A percentile compares a stretch with the other conserved stretches of the same genome.
phyloP scores from a whole-genome alignment of 2,888 invertebrate genomes.

The Dryomyza anilis region DNA sequence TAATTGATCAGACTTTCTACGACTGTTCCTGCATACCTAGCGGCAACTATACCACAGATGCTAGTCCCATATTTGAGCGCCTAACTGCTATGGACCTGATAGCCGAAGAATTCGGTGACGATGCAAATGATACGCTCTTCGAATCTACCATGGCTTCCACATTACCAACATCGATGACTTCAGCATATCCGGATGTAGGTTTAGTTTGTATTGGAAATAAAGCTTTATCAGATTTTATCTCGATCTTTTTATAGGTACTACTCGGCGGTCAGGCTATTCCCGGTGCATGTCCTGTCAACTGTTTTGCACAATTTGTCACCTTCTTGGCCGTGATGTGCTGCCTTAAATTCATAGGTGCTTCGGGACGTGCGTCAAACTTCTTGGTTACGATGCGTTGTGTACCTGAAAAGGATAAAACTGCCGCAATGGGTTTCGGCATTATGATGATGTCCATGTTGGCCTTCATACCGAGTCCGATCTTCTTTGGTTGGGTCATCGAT shows the following conservation, averaged over 20 bases:
- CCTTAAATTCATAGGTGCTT: constrained; percentile 66
- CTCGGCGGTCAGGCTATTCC: constrained; percentile 61
- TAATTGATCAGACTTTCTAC: constrained; percentile 45
- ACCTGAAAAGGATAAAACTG: constrained; percentile 74
- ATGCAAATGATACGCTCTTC: background rate
- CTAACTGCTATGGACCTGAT: constrained; percentile 44
- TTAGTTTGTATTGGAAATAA: background rate
- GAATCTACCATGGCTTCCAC: constrained; percentile 1
- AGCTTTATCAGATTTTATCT: background rate
- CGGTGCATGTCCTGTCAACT: constrained; percentile 67
- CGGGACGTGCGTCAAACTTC: constrained; percentile 69
- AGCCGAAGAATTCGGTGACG: background rate
- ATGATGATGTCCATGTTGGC: constrained; percentile 73
- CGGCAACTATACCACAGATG: constrained; percentile 32
- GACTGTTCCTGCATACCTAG: constrained; percentile 54
- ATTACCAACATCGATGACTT: constrained; percentile 7
- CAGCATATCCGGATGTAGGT: constrained; percentile 39
- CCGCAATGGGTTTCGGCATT: constrained; percentile 73
- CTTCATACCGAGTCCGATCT: constrained; percentile 77
- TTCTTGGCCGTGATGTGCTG: constrained; percentile 66
- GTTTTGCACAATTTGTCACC: constrained; percentile 65
- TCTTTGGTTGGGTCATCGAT: constrained; percentile 73
- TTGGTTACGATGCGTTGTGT: constrained; percentile 70
- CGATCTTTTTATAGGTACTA: constrained; percentile 33
- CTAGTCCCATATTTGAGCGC: constrained; percentile 43